Evolutionary conservation across 2,888 invertebrate genomes (phyloP), one percentile per base, ranked within the genome.

Genomic region (Apotomis turbidana): DNA sequence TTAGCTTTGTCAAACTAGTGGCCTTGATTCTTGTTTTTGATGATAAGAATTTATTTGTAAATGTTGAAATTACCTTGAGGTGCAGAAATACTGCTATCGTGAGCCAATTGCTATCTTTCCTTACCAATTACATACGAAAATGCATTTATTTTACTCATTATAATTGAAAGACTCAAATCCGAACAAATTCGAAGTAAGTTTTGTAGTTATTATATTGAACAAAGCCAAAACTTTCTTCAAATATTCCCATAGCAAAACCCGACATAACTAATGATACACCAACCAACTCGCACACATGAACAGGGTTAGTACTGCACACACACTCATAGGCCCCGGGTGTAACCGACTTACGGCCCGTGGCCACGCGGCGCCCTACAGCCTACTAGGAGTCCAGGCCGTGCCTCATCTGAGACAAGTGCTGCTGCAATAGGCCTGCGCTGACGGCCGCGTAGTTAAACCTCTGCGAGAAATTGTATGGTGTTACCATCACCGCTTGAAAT

Each of bases 361-460:
- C 66, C n/a, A 10, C 60, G 52, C 38, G 9, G 49, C 3, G 49
- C 9, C 52, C 54, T 54, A 63, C 77, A 68, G 74, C 74, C 76
- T 79, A 78, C 86, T 90, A 90, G 77, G 86, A 87, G 80, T 88
- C 91, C 81, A 89, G 83, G 81, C 87, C 84, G 83, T 91, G 90
- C 82, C 91, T 87, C 90, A 93, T 87, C 84, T 91, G 89, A 81
- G 90, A 85, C 87, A 93, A 89, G 84, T 92, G 93, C 83, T 93
- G 93, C 90, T 93, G 93, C 90, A 93, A 90, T 77, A 93, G 90
- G 79, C 93, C 93, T 74, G 93, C 92, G 90, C 84, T 93, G 86
- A 92, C 92, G 79, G 93, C 86, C 85, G 93, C 93, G 91, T 93
- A 93, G 93, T 93, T 93, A 93, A 93, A 93, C 89, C 92, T 92